Conservation (phyloP, 1,140 invertebrate species). For the Pseudomyrmex cubaensis region DNA sequence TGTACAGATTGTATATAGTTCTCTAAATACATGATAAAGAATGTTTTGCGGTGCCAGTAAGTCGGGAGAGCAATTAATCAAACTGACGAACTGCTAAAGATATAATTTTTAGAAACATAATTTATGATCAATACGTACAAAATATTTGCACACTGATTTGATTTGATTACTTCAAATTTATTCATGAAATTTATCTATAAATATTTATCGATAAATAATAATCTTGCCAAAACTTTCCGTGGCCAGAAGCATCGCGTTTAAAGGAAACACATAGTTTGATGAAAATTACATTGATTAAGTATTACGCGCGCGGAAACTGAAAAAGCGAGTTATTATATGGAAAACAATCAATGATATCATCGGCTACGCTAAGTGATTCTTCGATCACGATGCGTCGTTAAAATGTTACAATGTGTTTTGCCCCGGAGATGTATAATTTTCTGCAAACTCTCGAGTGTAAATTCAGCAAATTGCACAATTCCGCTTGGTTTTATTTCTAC, state of each 20-base stretch:
- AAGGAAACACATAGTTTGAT: not conserved
- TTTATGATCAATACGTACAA: slow-evolving; percentile 18
- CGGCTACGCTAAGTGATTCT: slow-evolving; percentile 9
- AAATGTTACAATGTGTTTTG: slow-evolving; percentile 25
- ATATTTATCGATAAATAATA: not conserved
- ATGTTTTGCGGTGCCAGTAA: slow-evolving; percentile 3
- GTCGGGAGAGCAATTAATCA: slow-evolving; percentile 27
- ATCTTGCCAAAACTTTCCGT: slow-evolving; percentile 6
- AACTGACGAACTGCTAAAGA: not conserved
- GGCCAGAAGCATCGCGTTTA: not conserved
- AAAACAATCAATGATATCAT: slow-evolving; percentile 38
- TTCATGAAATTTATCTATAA: not conserved
- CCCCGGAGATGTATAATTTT: slow-evolving; percentile 38
- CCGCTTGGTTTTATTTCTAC: slow-evolving; percentile 15
- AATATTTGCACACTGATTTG: not conserved
- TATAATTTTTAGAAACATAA: not conserved
- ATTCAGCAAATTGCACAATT: slow-evolving; percentile 41
- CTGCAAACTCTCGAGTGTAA: slow-evolving; percentile 11
- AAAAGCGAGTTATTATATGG: slow-evolving; percentile 6
- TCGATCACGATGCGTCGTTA: slow-evolving; percentile 32
- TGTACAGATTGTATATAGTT: slow-evolving; percentile 16
- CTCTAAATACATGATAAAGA: not conserved
- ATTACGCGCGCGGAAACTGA: slow-evolving; percentile 7
- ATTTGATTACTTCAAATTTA: slow-evolving; percentile 9
- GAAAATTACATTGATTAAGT: no score